Percentiles rank a stretch among this genome's conserved stretches.
These are phyloP conservation scores for Schizopygopsis pylzovi DNA, from an alignment of 2,797 vertebrate genomes.

Conservation along the genomic window DNA sequence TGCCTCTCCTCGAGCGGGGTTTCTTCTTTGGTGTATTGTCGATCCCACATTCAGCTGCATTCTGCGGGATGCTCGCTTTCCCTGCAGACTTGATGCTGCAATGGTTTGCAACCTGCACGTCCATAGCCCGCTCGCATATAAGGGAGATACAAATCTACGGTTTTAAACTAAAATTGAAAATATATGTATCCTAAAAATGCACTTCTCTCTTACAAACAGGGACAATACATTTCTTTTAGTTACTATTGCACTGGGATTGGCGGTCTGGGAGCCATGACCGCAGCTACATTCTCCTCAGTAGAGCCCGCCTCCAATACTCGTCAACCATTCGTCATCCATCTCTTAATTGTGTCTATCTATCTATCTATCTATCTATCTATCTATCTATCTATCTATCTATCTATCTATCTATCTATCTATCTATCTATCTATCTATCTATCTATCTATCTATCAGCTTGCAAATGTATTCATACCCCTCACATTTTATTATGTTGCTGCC, in stretches of 20 bases:
- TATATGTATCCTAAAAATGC: background rate
- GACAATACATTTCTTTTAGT: background rate
- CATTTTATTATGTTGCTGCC: too few species aligned
- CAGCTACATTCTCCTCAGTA: background rate
- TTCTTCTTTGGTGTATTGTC: constrained; percentile 65
- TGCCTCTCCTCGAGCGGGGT: constrained; percentile 76
- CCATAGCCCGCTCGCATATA: constrained; percentile 14
- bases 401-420: background rate
- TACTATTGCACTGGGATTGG: constrained; percentile 18
- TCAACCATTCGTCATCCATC: constrained; percentile 2
- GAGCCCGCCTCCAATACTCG: background rate
- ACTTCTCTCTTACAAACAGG: background rate
- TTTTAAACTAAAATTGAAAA: background rate
- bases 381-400: background rate
- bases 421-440: background rate
- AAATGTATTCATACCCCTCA: too few species aligned
- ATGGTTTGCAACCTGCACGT: constrained; percentile 52
- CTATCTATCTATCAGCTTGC: background rate
- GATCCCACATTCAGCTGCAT: constrained; percentile 6
- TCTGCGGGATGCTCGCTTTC: constrained; percentile 35
- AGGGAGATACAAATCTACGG: background rate
- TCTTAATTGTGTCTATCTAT: background rate
- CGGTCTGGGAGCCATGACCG: constrained; percentile 16
- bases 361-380: background rate
- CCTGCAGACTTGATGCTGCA: constrained; percentile 31